Conservation (phyloP, 2,888 invertebrate genomes). For the Drosophila koepferae region DNA sequence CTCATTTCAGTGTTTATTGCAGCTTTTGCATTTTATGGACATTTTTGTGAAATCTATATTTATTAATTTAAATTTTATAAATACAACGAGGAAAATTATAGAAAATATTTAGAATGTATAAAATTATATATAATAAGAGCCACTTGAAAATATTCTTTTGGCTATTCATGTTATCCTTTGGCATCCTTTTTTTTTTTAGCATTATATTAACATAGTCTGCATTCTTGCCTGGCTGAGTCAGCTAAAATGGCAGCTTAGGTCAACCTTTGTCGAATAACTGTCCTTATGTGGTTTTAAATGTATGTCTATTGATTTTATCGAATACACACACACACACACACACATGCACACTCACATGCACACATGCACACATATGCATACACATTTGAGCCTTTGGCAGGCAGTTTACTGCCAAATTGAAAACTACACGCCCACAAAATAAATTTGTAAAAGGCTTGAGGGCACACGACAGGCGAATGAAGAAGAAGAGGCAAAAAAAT, state of each 20-base stretch:
- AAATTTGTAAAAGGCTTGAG: slow-evolving; percentile 56
- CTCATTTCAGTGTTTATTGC: no score
- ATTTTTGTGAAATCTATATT: no score
- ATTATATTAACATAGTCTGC: slow-evolving; percentile 34
- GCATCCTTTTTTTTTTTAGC: slow-evolving; percentile 14
- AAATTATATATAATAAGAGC: not conserved
- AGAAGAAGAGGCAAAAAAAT: not conserved
- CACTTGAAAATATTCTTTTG: not conserved
- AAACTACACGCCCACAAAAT: slow-evolving; percentile 77
- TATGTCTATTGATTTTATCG: slow-evolving; percentile 72
- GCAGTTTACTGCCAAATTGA: slow-evolving; percentile 70
- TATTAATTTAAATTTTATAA: not conserved
- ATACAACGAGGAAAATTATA: not conserved
- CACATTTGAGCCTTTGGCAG: slow-evolving; percentile 48
- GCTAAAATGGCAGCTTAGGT: slow-evolving; percentile 25
- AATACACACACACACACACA: slow-evolving; percentile 6
- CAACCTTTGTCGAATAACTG: slow-evolving; percentile 54
- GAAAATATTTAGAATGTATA: not conserved
- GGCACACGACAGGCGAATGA: slow-evolving; percentile 15
- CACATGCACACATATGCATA: not conserved
- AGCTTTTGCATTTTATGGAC: no score
- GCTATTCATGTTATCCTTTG: not conserved
- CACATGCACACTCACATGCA: slow-evolving; percentile 2
- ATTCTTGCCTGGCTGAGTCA: slow-evolving; percentile 29
- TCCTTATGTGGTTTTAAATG: slow-evolving; percentile 57